Conservation (phyloP, 2,797 vertebrate species). For the Capromys pilorides region DNA sequence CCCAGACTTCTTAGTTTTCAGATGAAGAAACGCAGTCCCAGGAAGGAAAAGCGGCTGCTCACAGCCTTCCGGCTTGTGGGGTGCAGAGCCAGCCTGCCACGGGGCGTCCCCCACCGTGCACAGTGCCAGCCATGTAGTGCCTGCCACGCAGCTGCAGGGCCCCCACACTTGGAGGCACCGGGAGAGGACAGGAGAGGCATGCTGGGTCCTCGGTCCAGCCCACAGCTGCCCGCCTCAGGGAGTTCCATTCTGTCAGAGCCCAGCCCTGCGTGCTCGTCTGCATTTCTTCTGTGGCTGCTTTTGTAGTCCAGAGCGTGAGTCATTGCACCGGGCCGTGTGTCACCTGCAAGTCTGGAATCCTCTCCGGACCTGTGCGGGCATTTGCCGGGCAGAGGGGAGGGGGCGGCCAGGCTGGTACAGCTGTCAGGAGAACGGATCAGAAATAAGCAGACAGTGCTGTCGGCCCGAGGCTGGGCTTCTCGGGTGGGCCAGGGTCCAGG, state of each 20-base stretch:
- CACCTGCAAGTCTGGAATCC: fast-evolving
- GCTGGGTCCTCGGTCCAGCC: no score
- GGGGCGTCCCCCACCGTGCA: fast-evolving
- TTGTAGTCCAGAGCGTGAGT: fast-evolving
- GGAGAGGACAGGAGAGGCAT: background rate
- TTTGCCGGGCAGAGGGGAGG: background rate
- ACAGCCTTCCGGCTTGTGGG: background rate
- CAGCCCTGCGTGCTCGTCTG: fast-evolving
- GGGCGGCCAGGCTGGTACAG: background rate
- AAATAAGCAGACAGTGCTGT: background rate
- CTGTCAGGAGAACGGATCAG: background rate
- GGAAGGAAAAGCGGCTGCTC: background rate
- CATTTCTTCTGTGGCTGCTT: background rate
- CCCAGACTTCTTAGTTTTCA: background rate
- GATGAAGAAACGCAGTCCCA: background rate
- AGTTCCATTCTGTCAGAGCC: background rate
- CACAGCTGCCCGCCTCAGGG: no score
- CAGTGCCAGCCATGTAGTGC: no score
- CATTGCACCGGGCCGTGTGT: fast-evolving
- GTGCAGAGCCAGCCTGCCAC: fast-evolving
- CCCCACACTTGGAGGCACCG: background rate
- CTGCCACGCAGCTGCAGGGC: no score
- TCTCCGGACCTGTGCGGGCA: no score
- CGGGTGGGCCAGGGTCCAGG: background rate
- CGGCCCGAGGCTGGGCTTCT: fast-evolving